These are phyloP conservation scores for Aphyosemion australe DNA, from an alignment of 2,113 vertebrate species.

Conservation along the genomic window DNA sequence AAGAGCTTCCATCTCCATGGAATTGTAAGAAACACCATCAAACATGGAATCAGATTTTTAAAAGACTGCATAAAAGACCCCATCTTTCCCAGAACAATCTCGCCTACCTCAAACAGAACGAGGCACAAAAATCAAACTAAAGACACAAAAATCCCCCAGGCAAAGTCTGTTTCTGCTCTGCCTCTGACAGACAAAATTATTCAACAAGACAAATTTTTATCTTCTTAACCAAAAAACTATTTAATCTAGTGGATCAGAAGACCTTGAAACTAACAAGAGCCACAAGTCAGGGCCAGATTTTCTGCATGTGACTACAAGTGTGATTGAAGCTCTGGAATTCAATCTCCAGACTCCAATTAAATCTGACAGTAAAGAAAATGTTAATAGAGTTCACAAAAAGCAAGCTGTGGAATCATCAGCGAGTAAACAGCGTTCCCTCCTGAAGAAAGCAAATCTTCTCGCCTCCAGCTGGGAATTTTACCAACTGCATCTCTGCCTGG, in stretches of 20 bases:
- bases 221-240: not conserved
- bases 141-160: too few species aligned
- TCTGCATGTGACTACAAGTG: constrained; percentile 2
- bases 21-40: not conserved
- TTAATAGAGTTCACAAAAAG: constrained; percentile 57
- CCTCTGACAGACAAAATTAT: not conserved
- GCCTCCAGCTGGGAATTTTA: constrained; percentile 53
- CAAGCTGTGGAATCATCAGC: constrained; percentile 36
- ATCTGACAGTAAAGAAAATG: constrained; percentile 45
- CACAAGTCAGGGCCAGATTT: not conserved
- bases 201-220: not conserved
- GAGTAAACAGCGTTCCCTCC: constrained; percentile 63
- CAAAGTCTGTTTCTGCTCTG: not conserved
- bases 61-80: constrained; percentile 10
- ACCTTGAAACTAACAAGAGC: not conserved
- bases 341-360: constrained; percentile 44
- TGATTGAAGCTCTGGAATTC: constrained; percentile 38
- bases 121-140: not conserved
- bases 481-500: constrained; percentile 51
- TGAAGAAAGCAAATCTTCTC: constrained; percentile 63
- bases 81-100: not conserved
- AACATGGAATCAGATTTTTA: constrained; percentile 5
- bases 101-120: not conserved
- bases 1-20: not conserved
- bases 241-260: not conserved